Conservation (phyloP, 2,797 vertebrate genomes). For the Pangasius mekongensis region DNA sequence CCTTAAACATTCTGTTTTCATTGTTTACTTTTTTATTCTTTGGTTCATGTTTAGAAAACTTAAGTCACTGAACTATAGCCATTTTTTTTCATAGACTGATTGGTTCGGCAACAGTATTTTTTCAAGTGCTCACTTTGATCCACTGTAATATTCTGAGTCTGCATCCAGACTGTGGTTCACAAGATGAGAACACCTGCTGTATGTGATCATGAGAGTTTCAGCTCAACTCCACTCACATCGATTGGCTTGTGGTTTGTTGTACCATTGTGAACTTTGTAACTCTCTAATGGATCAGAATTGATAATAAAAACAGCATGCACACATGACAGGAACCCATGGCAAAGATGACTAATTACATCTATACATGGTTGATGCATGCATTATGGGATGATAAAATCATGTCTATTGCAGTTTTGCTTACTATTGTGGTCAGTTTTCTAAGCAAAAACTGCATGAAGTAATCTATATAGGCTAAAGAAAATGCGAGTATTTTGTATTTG, state of each 20-base stretch:
- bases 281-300: neutral
- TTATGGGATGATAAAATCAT: neutral
- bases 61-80: neutral
- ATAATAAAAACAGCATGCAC: neutral
- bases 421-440: neutral
- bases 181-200: neutral
- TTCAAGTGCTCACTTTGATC: neutral
- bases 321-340: neutral
- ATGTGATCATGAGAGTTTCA: neutral
- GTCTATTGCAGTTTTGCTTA: neutral
- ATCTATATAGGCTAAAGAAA: neutral
- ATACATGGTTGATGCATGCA: neutral
- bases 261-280: neutral
- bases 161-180: neutral
- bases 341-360: neutral
- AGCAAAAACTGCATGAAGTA: neutral
- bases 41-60: neutral
- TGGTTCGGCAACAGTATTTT: neutral
- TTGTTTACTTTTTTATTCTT: neutral
- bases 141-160: neutral
- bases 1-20: neutral
- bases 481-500: neutral
- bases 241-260: neutral
- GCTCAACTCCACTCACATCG: neutral
- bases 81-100: neutral